A percentile compares a stretch with the other conserved stretches of the same genome.
Evolutionary conservation across 2,113 vertebrate genomes (phyloP).

Genomic region (Nycticryphes semicollaris): DNA sequence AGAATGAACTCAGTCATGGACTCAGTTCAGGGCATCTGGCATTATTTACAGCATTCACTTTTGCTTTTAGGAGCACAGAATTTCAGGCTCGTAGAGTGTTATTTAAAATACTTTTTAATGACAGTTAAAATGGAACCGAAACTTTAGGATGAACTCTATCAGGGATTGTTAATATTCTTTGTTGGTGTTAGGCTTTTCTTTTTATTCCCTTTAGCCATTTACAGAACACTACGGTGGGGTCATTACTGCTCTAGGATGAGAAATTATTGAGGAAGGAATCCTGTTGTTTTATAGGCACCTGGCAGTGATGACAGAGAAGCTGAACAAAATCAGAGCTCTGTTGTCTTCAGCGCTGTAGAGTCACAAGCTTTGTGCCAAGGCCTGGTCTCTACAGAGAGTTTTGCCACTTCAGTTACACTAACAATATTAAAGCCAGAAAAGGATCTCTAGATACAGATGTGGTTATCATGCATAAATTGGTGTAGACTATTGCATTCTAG

Average conservation of each 20-base stretch:
- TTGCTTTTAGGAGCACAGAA: neutral
- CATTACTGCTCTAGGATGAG: neutral
- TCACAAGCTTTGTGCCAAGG: neutral
- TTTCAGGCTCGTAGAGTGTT: neutral
- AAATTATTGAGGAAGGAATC: neutral
- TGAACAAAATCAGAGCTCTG: neutral
- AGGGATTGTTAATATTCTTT: neutral
- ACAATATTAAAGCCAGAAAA: neutral
- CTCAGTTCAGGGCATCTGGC: slow-evolving; percentile 50
- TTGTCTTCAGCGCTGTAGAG: neutral
- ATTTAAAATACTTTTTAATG: neutral
- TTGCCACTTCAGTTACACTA: neutral
- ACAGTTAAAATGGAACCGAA: neutral
- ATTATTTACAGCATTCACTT: neutral
- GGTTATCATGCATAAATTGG: neutral
- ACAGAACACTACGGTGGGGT: neutral
- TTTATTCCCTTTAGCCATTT: neutral
- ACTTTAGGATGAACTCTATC: neutral
- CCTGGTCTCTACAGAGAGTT: neutral
- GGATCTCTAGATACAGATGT: neutral
- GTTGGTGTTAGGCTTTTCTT: neutral
- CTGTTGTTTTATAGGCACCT: neutral
- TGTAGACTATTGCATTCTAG: neutral
- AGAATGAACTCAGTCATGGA: slow-evolving; percentile 44
- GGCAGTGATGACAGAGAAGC: neutral